These are phyloP conservation scores for Oscheius sp. DNA, from an alignment of 1,140 invertebrate species.

Conservation along the genomic window DNA sequence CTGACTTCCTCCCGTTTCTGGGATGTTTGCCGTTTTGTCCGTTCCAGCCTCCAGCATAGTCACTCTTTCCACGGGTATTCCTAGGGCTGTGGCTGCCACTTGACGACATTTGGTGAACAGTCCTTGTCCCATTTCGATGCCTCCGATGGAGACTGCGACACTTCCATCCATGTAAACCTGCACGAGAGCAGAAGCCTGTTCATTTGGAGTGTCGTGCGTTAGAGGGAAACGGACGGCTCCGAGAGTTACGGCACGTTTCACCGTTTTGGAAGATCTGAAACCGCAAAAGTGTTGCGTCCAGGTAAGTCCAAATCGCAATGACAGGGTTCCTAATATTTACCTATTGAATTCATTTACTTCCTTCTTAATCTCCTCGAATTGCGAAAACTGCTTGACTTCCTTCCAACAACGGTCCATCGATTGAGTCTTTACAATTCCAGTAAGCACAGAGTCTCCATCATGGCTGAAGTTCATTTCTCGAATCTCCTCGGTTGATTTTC, in stretches of 20 bases:
- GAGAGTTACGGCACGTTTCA: slow-evolving; percentile 79
- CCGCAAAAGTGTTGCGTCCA: no score
- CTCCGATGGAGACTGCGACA: slow-evolving; percentile 45
- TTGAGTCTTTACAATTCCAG: neutral
- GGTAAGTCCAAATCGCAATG: neutral
- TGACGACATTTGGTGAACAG: slow-evolving; percentile 46
- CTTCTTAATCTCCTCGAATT: slow-evolving; percentile 68
- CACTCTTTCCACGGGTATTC: slow-evolving; percentile 73
- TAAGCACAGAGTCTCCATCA: slow-evolving; percentile 11
- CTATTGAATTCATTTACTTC: slow-evolving; percentile 73
- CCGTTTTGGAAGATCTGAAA: slow-evolving; percentile 73
- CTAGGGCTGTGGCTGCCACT: slow-evolving; percentile 42
- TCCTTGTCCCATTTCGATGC: slow-evolving; percentile 54
- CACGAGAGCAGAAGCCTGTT: slow-evolving; percentile 68
- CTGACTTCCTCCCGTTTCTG: slow-evolving; percentile 82
- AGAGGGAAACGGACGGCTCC: slow-evolving; percentile 84
- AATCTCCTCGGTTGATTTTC: slow-evolving; percentile 32
- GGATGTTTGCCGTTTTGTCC: slow-evolving; percentile 88
- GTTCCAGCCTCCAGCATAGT: slow-evolving; percentile 82
- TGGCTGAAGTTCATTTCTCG: slow-evolving; percentile 31
- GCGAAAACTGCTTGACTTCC: slow-evolving; percentile 73
- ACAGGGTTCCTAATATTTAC: slow-evolving; percentile 61
- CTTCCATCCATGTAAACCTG: slow-evolving; percentile 46
- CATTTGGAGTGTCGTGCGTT: slow-evolving; percentile 76
- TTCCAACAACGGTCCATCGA: slow-evolving; percentile 72